Base-by-base conservation (phyloP, 92 coral and sea anemone genomes). In the Umimayanthus chanpuru region DNA sequence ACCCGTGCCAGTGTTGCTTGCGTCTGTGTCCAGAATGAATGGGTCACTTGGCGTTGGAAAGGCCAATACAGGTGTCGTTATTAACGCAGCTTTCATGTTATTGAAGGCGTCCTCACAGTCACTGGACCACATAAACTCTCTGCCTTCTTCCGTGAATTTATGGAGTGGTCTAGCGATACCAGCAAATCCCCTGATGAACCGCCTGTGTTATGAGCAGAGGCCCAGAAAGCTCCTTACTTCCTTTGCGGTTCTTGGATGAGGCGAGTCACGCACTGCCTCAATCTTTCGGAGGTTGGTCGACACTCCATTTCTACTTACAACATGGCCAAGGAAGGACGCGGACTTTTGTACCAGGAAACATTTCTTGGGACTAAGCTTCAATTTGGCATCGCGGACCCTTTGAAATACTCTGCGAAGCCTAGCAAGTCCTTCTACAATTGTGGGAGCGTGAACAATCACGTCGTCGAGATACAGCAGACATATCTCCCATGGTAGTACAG, bases 381-480 rank as follows among this genome's bases (percentile, higher is more conserved):
- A 70, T 10, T 79, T 55, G 0, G 88, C 90, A 1, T 73, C 9
- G 28, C 79, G 20, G 43, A 90, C 21, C 2, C 84, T 2, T 40
- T 80, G 30, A 2, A 90, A 44, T 0, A 90, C 93, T 12, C 50
- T 23, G 4, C 30, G 82, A 16, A 90, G 85, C 61, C 77, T 50
- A 4, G 77, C 74, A 40, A 61, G 12, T 29, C 82, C 80, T 26
- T 47, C 73, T 0, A 43, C 49, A 56, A 86, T 71, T 23, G 78
- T 80, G 5, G 49, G 32, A 2, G 87, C 92, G 28, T 66, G 83
- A 9, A 90, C 86, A 5, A 86, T 90, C 18, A 89, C 41, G 78
- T 89, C 92, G 76, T 89, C 92, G 3, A 82, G 88, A 61, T 89
- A 86, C 49, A 76, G 79, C 38, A 90, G 32, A 8, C 90, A 86